Conservation (phyloP, 2,797 vertebrate genomes). For the Coilia nasus region DNA sequence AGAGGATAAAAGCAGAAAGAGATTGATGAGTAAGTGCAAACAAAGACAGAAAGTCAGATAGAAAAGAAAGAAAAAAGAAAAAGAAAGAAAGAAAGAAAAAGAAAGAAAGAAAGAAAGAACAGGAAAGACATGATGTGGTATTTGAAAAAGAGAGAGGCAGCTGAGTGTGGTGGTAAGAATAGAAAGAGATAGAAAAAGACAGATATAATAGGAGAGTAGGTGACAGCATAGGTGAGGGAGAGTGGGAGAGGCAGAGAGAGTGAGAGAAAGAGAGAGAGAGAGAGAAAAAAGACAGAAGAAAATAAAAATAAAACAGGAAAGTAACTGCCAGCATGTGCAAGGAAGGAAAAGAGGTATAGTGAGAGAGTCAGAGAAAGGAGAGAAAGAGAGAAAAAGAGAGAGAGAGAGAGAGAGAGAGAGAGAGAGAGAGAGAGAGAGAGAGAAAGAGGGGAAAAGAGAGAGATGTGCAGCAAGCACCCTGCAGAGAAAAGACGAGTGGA, state of each 20-base stretch:
- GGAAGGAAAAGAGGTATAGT: no score
- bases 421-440: slow-evolving; percentile 20
- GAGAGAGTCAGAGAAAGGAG: neutral
- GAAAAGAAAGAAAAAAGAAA: neutral
- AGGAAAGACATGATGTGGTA: neutral
- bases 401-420: slow-evolving; percentile 13
- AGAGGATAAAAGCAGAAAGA: neutral
- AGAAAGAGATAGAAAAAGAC: neutral
- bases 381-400: neutral
- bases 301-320: slow-evolving; percentile 20
- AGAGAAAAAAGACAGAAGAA: neutral
- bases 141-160: neutral
- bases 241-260: neutral
- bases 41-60: neutral
- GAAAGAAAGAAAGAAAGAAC: neutral
- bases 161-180: neutral
- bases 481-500: neutral
- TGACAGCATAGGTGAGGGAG: neutral
- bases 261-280: neutral
- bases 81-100: neutral
- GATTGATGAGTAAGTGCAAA: no score
- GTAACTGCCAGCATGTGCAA: neutral
- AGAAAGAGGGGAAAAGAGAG: neutral
- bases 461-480: neutral
- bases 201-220: neutral